Evolutionary conservation across 2,113 vertebrate genomes (phyloP).

Genomic region (Dromiciops gliroides): DNA sequence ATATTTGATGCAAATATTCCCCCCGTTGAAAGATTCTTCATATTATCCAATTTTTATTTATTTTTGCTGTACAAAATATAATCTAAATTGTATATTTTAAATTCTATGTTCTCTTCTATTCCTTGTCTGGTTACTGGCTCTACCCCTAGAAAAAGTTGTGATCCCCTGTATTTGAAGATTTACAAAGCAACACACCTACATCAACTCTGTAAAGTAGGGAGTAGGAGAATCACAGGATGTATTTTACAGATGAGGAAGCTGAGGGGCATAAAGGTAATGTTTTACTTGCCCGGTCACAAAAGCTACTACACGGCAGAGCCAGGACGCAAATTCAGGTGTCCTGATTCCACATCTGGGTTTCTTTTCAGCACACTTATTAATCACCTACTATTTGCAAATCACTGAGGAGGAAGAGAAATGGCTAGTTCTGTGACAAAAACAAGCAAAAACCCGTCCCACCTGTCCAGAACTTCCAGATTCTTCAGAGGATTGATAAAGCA

Average conservation of each 20-base stretch:
- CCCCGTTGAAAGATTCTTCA: not conserved
- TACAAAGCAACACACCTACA: not conserved
- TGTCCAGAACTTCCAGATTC: not conserved
- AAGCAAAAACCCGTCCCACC: not conserved
- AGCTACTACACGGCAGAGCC: not conserved
- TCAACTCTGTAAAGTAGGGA: not conserved
- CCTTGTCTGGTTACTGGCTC: not conserved
- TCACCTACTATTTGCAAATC: not conserved
- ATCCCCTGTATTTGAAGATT: not conserved
- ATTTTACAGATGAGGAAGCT: not conserved
- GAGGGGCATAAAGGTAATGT: not conserved
- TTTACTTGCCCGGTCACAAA: not conserved
- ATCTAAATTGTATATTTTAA: not conserved
- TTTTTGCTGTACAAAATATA: not conserved
- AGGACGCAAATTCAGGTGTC: not conserved
- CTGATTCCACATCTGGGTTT: not conserved
- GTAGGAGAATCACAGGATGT: not conserved
- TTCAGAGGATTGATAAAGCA: not conserved
- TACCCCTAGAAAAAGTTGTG: not conserved
- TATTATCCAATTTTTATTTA: not conserved
- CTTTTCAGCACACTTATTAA: not conserved
- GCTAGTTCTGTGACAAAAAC: not conserved
- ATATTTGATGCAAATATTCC: not conserved
- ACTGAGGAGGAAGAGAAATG: not conserved
- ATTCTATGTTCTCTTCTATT: not conserved